Percentiles rank a stretch among this genome's conserved stretches.
These are phyloP conservation scores for Drosophila recens DNA, from an alignment of 2,888 invertebrate species.

Conservation along the genomic window DNA sequence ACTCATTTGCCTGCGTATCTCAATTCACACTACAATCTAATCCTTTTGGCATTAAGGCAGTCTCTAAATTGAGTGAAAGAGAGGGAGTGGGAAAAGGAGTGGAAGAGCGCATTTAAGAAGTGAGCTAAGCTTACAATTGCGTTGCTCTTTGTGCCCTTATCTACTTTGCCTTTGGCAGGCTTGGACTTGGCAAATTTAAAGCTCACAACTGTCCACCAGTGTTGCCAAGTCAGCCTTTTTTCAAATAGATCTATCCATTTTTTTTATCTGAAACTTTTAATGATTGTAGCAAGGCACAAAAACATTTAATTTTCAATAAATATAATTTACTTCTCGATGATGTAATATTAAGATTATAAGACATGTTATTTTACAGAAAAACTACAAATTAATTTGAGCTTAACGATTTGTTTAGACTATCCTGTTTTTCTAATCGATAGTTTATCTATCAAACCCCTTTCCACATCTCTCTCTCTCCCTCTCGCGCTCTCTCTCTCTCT, in stretches of 20 bases:
- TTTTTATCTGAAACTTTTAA: neutral
- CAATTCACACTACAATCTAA: conserved; percentile 41
- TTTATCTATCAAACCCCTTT: neutral
- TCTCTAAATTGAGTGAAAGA: conserved; percentile 1
- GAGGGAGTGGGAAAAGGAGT: neutral
- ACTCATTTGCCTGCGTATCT: conserved; percentile 41
- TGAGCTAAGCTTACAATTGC: conserved; percentile 11
- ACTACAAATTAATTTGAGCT: too few relatives aligned
- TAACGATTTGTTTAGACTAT: too few relatives aligned
- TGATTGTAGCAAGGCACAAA: too few relatives aligned
- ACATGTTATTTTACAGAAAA: too few relatives aligned
- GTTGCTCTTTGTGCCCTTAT: conserved; percentile 30
- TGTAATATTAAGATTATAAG: too few relatives aligned
- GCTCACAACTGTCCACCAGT: conserved; percentile 28
- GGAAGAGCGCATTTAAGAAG: neutral
- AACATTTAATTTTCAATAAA: too few relatives aligned
- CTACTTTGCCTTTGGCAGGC: conserved; percentile 46
- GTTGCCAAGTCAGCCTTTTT: neutral
- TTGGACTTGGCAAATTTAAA: conserved; percentile 39
- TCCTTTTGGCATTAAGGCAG: conserved; percentile 47
- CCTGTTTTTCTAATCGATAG: too few relatives aligned
- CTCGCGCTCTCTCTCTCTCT: neutral
- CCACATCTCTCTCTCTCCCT: neutral
- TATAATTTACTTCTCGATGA: too few relatives aligned
- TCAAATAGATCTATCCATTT: neutral